Percentiles rank a stretch among this genome's conserved stretches.
Conservation (phyloP, 2,113 vertebrate species). For the Physeter macrocephalus region DNA sequence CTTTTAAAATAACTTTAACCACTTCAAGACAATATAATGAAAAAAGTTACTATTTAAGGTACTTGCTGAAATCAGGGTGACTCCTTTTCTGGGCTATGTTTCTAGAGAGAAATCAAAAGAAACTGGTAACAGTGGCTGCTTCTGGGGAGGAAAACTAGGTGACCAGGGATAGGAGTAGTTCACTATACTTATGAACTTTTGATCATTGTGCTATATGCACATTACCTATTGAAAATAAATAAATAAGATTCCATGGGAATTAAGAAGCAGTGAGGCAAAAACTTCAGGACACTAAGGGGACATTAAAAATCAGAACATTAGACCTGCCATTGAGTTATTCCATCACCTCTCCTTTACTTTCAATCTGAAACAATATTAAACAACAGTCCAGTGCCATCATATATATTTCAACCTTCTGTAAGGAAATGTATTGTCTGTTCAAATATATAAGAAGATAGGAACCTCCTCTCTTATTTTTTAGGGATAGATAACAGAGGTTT, state of each 20-base stretch:
- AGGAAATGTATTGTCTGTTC: neutral
- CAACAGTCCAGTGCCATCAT: neutral
- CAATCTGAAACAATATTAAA: neutral
- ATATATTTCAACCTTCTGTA: neutral
- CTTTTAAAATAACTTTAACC: neutral
- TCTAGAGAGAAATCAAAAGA: conserved; percentile 10
- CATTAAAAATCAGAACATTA: neutral
- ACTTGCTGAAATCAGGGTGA: neutral
- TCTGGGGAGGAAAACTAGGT: neutral
- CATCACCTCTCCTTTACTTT: neutral
- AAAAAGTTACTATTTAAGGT: neutral
- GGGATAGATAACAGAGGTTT: neutral
- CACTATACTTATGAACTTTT: neutral
- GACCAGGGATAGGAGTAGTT: neutral
- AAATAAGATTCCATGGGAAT: neutral
- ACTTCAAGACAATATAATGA: neutral
- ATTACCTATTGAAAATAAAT: neutral
- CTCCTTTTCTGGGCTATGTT: neutral
- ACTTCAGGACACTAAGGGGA: neutral
- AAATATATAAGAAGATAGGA: neutral
- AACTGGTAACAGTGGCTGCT: neutral
- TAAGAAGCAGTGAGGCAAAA: neutral
- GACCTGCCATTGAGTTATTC: neutral
- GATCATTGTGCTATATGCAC: neutral
- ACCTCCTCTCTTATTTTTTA: neutral